These are phyloP conservation scores for Malacoraja senta DNA, from an alignment of 2,797 vertebrate species.

Conservation along the genomic window DNA sequence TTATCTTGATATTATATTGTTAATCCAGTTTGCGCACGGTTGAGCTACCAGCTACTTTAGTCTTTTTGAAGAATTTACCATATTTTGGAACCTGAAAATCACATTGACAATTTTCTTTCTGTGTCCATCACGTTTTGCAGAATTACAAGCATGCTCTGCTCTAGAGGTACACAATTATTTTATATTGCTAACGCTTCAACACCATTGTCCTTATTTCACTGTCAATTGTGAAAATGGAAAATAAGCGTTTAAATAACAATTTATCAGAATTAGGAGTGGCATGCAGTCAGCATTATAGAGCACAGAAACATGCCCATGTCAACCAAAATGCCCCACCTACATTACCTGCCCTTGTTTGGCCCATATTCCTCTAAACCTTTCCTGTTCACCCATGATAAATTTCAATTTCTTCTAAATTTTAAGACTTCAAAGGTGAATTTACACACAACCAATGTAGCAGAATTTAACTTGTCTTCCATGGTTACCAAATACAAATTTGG, in stretches of 20 bases:
- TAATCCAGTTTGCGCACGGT: background rate
- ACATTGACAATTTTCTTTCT: background rate
- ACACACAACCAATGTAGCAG: background rate
- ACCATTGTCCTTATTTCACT: background rate
- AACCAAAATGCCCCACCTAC: too few species aligned
- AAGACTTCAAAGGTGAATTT: background rate
- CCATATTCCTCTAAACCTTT: too few species aligned
- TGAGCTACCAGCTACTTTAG: background rate
- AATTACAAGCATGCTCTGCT: background rate
- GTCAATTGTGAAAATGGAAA: background rate
- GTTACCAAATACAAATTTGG: too few species aligned
- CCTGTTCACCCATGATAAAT: too few species aligned
- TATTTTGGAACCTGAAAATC: background rate
- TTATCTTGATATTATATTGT: too few species aligned
- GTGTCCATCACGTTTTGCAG: background rate
- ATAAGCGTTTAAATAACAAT: too few species aligned
- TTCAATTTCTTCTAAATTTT: too few species aligned
- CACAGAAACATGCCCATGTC: too few species aligned
- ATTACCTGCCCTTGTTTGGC: too few species aligned
- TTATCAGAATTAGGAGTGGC: too few species aligned
- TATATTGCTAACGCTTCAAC: background rate
- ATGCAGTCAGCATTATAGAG: too few species aligned
- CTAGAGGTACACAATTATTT: background rate
- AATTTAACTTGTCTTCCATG: background rate
- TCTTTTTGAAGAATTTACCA: background rate